Base-by-base conservation (phyloP, 2,113 vertebrate species). In the Amblyornis subalaris region DNA sequence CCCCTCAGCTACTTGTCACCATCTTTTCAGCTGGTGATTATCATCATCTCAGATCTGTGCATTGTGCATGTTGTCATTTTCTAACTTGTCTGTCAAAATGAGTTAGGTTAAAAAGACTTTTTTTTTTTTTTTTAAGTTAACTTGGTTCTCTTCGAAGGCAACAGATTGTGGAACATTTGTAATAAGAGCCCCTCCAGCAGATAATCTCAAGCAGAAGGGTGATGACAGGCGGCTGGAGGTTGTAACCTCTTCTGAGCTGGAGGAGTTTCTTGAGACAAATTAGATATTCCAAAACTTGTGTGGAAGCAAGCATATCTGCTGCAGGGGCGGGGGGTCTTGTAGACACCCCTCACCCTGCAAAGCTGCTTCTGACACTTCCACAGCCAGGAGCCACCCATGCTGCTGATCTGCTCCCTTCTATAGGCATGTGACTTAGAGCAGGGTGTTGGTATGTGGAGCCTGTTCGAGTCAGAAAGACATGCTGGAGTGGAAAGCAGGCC, bases 121-220 rank as follows among this genome's bases (percentile, higher is more conserved):
- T 33, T 42, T 40, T 61, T 44, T 25, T 47, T 35, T 58, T 20
- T 45, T 28, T 38, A 36, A 74, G 25, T 67, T 69, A 77, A 76
- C 29, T 86, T 82, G 35, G 71, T 90, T 96, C 24, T 76, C 26
- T 90, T 78, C 17, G 60, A 93, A 93, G 82, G 94, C 76, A 88
- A 92, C 94, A 96, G 84, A 91, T 80, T 94, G 87, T 71, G 85
- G 85, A 94, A 88, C 82, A 85, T 79, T 88, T 94, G 88, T 96
- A 91, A 42, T 80, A 90, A 80, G 47, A 91, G 64, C 85, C 75
- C 67, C 67, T 94, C 58, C 71, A 94, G 88, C 82, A 94, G 74
- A 89, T 91, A 88, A 83, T 94, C 73, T 96, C 42, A 73, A 93
- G 85, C 90, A 90, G 92, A 91, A 95, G 78, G 64, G 78, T 42